Evolutionary conservation across 1,140 invertebrate genomes (phyloP).

Genomic region (Drosophila quadrilineata): DNA sequence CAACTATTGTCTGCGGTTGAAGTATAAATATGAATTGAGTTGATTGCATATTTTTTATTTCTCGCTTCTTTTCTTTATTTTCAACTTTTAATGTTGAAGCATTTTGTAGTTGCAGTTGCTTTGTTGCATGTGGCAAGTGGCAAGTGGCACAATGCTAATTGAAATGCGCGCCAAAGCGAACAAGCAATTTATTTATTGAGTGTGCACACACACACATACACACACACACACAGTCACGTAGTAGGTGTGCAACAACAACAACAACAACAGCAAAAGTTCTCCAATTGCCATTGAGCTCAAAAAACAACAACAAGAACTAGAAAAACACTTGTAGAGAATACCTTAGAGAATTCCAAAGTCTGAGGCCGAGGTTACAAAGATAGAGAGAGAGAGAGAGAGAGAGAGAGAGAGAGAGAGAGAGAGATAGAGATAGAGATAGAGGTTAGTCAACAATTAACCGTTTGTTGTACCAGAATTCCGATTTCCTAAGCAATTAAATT

Average conservation of each 20-base stretch:
- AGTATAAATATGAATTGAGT: slow-evolving; percentile 17
- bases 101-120: slow-evolving; percentile 25
- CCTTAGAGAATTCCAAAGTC: neutral
- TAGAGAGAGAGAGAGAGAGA: too few species aligned
- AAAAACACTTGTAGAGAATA: slow-evolving; percentile 17
- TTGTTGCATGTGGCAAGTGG: slow-evolving; percentile 27
- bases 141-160: slow-evolving; percentile 64
- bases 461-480: slow-evolving; percentile 21
- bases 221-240: too few species aligned
- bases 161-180: slow-evolving; percentile 47
- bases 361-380: too few species aligned
- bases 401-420: too few species aligned
- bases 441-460: slow-evolving; percentile 7
- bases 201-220: too few species aligned
- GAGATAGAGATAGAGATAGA: too few species aligned
- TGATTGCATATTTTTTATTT: slow-evolving; percentile 27
- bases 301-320: slow-evolving; percentile 16
- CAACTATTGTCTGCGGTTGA: slow-evolving; percentile 11
- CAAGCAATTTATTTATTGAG: too few species aligned
- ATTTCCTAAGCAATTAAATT: slow-evolving; percentile 25
- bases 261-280: slow-evolving; percentile 20
- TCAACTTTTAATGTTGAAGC: too few species aligned
- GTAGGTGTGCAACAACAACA: too few species aligned
- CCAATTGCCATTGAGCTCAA: too few species aligned
- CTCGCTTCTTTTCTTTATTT: slow-evolving; percentile 26